These are phyloP conservation scores for Neodiprion lecontei DNA, from an alignment of 1,140 invertebrate genomes.

Conservation along the genomic window DNA sequence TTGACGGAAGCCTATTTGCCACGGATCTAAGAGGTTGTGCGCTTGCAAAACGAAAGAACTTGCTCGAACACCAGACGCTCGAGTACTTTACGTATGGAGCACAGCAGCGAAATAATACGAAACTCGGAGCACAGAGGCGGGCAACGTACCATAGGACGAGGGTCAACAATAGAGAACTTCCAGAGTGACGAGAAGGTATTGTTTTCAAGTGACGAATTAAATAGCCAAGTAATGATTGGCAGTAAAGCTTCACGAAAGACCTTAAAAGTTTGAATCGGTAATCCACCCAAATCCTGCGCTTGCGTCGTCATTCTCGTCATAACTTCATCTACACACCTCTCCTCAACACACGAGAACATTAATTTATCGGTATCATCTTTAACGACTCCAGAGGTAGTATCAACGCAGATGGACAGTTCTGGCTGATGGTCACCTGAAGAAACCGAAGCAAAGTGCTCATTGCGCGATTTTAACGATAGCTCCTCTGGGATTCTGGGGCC, in stretches of 20 bases:
- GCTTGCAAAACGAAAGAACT: background rate
- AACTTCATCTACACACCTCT: background rate
- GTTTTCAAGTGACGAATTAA: background rate
- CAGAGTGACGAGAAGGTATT: background rate
- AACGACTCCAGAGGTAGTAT: background rate
- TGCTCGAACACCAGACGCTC: slow-evolving; percentile 14
- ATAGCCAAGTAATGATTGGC: background rate
- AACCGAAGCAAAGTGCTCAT: slow-evolving; percentile 4
- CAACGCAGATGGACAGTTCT: background rate
- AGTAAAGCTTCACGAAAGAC: background rate
- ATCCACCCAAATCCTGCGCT: background rate
- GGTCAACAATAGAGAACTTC: background rate
- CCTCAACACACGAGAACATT: background rate
- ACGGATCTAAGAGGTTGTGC: background rate
- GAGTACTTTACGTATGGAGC: slow-evolving; percentile 16
- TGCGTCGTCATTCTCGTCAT: slow-evolving; percentile 11
- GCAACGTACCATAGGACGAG: background rate
- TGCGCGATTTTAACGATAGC: background rate
- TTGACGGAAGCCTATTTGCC: background rate
- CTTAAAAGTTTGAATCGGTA: background rate
- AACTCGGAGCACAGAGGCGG: slow-evolving; percentile 5
- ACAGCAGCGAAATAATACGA: slow-evolving; percentile 15
- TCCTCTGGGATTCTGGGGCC: background rate
- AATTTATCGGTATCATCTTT: background rate
- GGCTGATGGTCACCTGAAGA: background rate